A percentile compares a stretch with the other conserved stretches of the same genome.
Evolutionary conservation across 2,113 vertebrate species (phyloP).

Genomic region (Malaclemys terrapin): DNA sequence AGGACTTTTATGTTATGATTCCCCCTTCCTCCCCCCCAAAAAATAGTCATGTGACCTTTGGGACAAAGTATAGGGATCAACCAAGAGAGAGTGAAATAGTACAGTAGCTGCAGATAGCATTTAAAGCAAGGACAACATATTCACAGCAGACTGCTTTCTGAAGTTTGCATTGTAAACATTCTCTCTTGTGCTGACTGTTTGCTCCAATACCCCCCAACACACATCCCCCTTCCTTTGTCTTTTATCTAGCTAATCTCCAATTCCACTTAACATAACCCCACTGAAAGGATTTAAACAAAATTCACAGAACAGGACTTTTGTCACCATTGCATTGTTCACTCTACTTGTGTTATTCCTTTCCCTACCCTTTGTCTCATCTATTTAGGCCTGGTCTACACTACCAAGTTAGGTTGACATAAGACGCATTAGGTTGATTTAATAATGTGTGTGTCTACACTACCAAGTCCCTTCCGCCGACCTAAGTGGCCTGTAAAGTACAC

Average conservation of each 20-base stretch:
- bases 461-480: no score
- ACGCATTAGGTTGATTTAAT: no score
- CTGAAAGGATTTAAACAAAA: not conserved
- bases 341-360: not conserved
- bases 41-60: not conserved
- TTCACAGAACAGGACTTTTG: not conserved
- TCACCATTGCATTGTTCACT: not conserved
- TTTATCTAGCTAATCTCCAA: no score
- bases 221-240: no score
- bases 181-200: not conserved
- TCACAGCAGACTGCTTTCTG: not conserved
- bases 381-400: no score
- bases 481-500: no score
- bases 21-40: no score
- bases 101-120: not conserved
- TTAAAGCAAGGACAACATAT: not conserved
- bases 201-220: not conserved
- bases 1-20: no score
- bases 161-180: not conserved
- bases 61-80: not conserved
- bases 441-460: no score
- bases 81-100: not conserved
- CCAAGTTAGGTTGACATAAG: no score
- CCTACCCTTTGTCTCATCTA: not conserved
- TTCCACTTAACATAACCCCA: no score